phyloP scores from a whole-genome alignment of 2,797 vertebrate genomes.

The Enteromius argenteus region DNA sequence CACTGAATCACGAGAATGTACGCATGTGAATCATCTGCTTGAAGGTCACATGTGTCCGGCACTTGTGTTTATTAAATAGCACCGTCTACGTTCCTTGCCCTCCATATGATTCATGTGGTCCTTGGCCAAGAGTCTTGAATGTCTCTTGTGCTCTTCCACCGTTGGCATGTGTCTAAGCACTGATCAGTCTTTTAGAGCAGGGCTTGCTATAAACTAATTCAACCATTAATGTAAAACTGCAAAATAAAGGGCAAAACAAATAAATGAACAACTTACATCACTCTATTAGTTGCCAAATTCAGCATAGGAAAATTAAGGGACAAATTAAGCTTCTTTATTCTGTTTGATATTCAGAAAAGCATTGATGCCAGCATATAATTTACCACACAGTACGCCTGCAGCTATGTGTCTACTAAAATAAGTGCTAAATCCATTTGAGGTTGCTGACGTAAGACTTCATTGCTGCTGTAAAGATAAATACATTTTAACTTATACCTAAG shows the following conservation, averaged over 20 bases:
- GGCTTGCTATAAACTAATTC: background rate
- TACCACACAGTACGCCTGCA: background rate
- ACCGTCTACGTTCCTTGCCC: slow-evolving; percentile 19
- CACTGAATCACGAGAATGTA: background rate
- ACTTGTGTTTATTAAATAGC: slow-evolving; percentile 46
- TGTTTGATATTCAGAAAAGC: background rate
- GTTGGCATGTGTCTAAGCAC: background rate
- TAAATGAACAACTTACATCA: slow-evolving; percentile 19
- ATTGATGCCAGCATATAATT: background rate
- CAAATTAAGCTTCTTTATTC: background rate
- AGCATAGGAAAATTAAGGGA: background rate
- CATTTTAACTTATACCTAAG: background rate
- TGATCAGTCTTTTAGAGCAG: slow-evolving; percentile 10
- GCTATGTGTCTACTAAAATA: background rate
- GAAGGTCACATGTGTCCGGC: slow-evolving; percentile 25
- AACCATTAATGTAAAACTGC: background rate
- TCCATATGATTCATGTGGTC: background rate
- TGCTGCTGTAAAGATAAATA: background rate
- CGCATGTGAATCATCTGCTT: slow-evolving; percentile 18
- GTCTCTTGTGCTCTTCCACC: slow-evolving; percentile 12
- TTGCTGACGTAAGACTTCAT: background rate
- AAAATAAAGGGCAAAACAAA: background rate
- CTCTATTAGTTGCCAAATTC: background rate
- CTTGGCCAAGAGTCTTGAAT: slow-evolving; percentile 23
- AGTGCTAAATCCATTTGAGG: background rate